Percentiles rank a stretch among this genome's conserved stretches.
Evolutionary conservation across 2,888 invertebrate species (phyloP).

Genomic region (Orthosia incerta): DNA sequence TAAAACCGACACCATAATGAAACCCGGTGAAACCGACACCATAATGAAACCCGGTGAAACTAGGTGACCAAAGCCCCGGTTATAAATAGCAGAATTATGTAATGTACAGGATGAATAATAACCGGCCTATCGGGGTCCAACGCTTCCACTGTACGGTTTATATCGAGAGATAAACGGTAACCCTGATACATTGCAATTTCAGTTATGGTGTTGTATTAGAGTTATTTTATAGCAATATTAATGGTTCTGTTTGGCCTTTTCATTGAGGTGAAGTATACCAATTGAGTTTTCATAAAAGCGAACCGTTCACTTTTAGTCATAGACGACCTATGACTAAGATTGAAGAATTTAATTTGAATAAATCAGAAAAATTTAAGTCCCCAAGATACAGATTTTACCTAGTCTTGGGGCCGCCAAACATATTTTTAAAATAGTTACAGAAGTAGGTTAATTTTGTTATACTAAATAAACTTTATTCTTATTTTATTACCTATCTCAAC

Average conservation of each 20-base stretch:
- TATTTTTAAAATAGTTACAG: no score
- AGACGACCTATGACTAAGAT: no score
- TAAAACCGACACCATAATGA: conserved; percentile 8
- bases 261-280: neutral
- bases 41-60: conserved; percentile 6
- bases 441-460: no score
- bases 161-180: conserved; percentile 29
- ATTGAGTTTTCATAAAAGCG: neutral
- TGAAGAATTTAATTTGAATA: no score
- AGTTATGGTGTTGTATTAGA: conserved; percentile 12
- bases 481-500: no score
- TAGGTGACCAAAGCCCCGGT: conserved; percentile 36
- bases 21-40: conserved; percentile 8
- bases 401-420: no score
- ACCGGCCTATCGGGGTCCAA: conserved; percentile 36
- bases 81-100: conserved; percentile 47
- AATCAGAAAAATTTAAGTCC: no score
- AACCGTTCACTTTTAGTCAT: no score
- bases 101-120: conserved; percentile 39
- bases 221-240: neutral
- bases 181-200: conserved; percentile 4
- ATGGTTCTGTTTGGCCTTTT: neutral
- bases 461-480: no score
- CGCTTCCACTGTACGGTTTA: conserved; percentile 38
- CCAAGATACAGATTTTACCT: no score